Conservation (phyloP, 2,888 invertebrate genomes). For the Rhagonycha fulva region DNA sequence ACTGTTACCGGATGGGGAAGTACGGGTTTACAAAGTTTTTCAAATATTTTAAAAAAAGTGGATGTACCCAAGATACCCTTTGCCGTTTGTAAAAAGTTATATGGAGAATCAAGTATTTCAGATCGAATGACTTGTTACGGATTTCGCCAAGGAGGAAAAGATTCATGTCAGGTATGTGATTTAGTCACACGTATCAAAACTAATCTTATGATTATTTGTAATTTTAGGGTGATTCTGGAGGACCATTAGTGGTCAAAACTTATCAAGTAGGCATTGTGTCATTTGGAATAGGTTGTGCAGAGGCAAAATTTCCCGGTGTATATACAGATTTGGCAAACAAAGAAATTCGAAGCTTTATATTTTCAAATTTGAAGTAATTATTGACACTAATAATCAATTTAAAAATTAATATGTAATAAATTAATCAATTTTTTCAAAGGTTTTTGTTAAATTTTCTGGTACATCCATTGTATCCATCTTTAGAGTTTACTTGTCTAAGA, state of each 20-base stretch:
- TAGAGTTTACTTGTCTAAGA: no score
- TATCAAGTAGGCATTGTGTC: background rate
- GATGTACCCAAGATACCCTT: background rate
- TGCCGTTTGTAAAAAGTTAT: background rate
- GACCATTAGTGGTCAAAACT: background rate
- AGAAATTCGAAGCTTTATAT: no score
- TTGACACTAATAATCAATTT: no score
- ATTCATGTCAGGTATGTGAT: constrained; percentile 12
- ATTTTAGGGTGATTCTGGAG: background rate
- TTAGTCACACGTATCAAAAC: no score
- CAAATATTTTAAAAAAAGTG: background rate
- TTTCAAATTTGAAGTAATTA: no score
- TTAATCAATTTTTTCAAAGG: no score
- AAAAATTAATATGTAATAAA: no score
- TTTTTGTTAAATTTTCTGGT: no score
- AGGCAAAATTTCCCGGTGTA: background rate
- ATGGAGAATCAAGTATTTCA: background rate
- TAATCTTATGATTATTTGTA: no score
- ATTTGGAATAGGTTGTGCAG: background rate
- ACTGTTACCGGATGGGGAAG: background rate
- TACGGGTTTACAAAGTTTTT: no score
- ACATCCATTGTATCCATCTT: no score
- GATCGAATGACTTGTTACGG: constrained; percentile 2
- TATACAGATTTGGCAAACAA: no score
- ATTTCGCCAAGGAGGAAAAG: background rate